A percentile compares a stretch with the other conserved stretches of the same genome.
phyloP scores from a whole-genome alignment of 1,140 invertebrate genomes.

The Sinonovacula constricta region DNA sequence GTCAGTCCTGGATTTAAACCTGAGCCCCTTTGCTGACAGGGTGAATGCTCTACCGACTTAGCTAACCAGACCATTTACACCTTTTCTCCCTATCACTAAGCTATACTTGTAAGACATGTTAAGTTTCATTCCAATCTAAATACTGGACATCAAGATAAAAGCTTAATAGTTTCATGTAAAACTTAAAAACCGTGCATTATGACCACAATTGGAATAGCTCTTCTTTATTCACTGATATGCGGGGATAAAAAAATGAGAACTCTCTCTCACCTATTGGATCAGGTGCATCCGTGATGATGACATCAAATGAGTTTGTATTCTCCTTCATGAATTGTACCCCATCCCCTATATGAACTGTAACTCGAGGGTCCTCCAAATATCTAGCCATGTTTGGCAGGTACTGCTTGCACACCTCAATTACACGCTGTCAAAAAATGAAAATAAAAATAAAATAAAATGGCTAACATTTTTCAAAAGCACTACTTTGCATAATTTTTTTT shows the following conservation, averaged over 20 bases:
- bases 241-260: not conserved
- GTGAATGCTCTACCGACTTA: too few species aligned
- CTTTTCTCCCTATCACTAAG: too few species aligned
- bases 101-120: too few species aligned
- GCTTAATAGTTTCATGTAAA: not conserved
- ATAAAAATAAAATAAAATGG: too few species aligned
- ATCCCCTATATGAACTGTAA: constrained; percentile 92
- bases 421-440: constrained; percentile 79
- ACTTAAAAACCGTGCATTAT: not conserved
- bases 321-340: constrained; percentile 96
- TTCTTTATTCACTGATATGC: not conserved
- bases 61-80: too few species aligned
- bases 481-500: too few species aligned
- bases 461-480: too few species aligned
- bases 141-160: too few species aligned
- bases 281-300: constrained; percentile 99
- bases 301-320: constrained; percentile 92
- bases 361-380: constrained; percentile 90
- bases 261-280: constrained; percentile 89
- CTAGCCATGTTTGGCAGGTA: constrained; percentile 94
- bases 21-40: too few species aligned
- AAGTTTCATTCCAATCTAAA: too few species aligned
- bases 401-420: constrained; percentile 93
- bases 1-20: too few species aligned
- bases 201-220: not conserved